Base-by-base conservation (phyloP, 2,113 vertebrate genomes). In the Burhinus oedicnemus region DNA sequence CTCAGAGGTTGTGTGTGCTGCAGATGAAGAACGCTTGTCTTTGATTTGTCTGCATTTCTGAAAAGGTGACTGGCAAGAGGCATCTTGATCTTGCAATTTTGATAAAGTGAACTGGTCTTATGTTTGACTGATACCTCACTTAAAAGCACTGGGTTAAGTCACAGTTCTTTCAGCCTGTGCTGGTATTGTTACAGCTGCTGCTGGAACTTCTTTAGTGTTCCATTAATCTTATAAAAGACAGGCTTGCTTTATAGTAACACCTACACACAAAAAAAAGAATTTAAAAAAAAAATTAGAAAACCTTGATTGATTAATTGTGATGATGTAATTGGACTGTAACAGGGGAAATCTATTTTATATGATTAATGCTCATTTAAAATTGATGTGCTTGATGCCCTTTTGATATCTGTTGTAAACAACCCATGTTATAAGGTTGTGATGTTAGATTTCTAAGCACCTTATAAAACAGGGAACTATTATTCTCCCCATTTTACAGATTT, bases 401-500 rank as follows among this genome's bases (percentile, higher is more conserved):
- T 40, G 29, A 27, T 45, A 13, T 74, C 36, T 55, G 1, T 44
- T 87, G 16, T 38, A 83, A 96, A 82, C 54, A 87, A 64, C 22
- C 3, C 32, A 55, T 54, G 15, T 49, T 70, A 62, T 17, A 85
- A 52, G 12, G 8, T 19, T 87, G 21, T 34, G 30, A 26, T 75
- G 23, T 52, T 82, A 71, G 42, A 16, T 85, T 45, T 85, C 40
- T 30, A 60, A 85, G 30, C n/a, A 81, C 30, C 52, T 78, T 52
- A 57, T 61, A 75, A 92, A 87, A 17, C 7, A 86, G 18, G 12
- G 20, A 89, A 55, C 32, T 51, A 66, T 87, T 75, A 60, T 60
- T 89, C 40, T 87, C 64, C 42, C 42, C 25, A 82, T 89, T 95
- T 92, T 84, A 89, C 55, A 89, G 83, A 89, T 91, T 82, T 93